Evolutionary conservation across 2,797 vertebrate genomes (phyloP).

Genomic region (Lacerta agilis): DNA sequence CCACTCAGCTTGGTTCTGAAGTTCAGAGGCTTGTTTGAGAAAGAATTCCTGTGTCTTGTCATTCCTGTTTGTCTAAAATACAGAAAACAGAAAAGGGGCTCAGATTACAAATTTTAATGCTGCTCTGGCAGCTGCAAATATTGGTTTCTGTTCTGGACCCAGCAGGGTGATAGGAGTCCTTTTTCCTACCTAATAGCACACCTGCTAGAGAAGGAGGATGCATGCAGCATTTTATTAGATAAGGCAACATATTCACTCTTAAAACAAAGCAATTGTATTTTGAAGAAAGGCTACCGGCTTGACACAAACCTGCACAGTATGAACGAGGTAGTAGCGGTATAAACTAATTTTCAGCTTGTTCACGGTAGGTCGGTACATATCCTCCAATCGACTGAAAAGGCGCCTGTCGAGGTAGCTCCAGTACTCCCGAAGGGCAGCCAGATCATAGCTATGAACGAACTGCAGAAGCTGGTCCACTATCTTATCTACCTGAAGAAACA

Average conservation of each 20-base stretch:
- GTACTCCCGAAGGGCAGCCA: slow-evolving; percentile 89
- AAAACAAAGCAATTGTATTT: not conserved
- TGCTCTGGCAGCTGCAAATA: not conserved
- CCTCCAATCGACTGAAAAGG: slow-evolving; percentile 93
- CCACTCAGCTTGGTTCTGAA: slow-evolving; percentile 94
- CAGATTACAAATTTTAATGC: fast-evolving
- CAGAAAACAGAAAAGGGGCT: slow-evolving; percentile 41
- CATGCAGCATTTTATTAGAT: not conserved
- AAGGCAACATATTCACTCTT: not conserved
- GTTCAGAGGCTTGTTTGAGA: slow-evolving; percentile 89
- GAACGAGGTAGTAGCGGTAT: slow-evolving; percentile 92
- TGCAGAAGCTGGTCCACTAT: slow-evolving; percentile 95
- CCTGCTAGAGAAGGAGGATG: not conserved
- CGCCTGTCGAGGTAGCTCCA: slow-evolving; percentile 92
- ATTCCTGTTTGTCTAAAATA: slow-evolving; percentile 84
- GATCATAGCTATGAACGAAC: slow-evolving; percentile 88
- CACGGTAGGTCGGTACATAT: slow-evolving; percentile 90
- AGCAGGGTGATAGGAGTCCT: not conserved
- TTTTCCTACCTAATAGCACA: slow-evolving; percentile 7
- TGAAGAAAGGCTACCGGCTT: not conserved
- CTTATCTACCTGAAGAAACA: slow-evolving; percentile 88
- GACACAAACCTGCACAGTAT: slow-evolving; percentile 87
- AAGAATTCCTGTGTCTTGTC: slow-evolving; percentile 97
- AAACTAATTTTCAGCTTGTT: slow-evolving; percentile 94
- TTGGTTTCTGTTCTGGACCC: not conserved